These are phyloP conservation scores for Drosophila pruinosa DNA, from an alignment of 1,140 invertebrate genomes.

Conservation along the genomic window DNA sequence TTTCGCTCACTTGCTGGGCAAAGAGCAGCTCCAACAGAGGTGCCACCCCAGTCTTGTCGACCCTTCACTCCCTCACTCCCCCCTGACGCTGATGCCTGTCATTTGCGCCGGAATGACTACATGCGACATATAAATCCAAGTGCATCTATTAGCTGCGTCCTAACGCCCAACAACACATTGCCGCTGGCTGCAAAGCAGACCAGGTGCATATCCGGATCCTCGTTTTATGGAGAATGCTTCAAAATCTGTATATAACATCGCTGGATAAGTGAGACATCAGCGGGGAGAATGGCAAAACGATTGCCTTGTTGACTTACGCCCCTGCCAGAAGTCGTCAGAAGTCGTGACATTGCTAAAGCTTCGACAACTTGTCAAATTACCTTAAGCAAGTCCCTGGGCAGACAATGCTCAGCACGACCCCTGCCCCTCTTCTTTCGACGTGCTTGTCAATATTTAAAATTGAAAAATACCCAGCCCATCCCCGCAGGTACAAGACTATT, in stretches of 20 bases:
- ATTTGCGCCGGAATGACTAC: conserved; percentile 32
- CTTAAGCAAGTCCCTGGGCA: conserved; percentile 52
- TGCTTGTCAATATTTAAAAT: conserved; percentile 78
- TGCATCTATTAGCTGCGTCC: conserved; percentile 59
- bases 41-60: background rate
- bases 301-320: conserved; percentile 52
- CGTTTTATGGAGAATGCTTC: background rate
- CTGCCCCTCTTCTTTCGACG: background rate
- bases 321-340: background rate
- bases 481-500: conserved; percentile 41
- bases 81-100: conserved; percentile 28
- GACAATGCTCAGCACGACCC: conserved; percentile 2
- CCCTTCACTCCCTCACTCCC: background rate
- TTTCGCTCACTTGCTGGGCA: conserved; percentile 35
- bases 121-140: conserved; percentile 46
- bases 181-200: background rate
- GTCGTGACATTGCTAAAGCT: conserved; percentile 60
- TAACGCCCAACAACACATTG: conserved; percentile 39
- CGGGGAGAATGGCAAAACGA: background rate
- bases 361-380: conserved; percentile 80
- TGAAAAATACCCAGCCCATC: conserved; percentile 63
- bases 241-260: conserved; percentile 23
- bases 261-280: conserved; percentile 57
- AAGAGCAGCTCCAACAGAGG: background rate
- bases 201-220: background rate